phyloP scores from a whole-genome alignment of 2,797 vertebrate species.

The Peromyscus attwateri region DNA sequence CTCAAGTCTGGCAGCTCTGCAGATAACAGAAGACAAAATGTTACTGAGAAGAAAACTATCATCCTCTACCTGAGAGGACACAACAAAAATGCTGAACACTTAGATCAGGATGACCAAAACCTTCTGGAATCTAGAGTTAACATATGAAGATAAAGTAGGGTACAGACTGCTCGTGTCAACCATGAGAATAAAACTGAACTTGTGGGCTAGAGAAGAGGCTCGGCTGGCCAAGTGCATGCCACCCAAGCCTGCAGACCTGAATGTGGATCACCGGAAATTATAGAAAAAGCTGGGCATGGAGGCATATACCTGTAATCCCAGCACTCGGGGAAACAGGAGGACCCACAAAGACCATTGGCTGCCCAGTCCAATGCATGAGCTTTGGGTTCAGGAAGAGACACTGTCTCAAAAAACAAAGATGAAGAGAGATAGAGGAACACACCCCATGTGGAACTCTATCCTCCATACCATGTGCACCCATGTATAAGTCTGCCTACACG shows the following conservation, averaged over 20 bases:
- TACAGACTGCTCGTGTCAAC: background rate
- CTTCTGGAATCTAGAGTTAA: background rate
- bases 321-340: background rate
- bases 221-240: background rate
- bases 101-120: background rate
- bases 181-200: background rate
- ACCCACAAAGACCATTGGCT: background rate
- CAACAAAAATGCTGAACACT: background rate
- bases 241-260: background rate
- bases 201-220: background rate
- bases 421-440: background rate
- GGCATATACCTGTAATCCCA: background rate
- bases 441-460: too few relatives aligned
- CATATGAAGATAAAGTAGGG: slow-evolving; percentile 25
- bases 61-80: background rate
- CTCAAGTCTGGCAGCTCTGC: slow-evolving; percentile 37
- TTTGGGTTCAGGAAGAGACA: background rate
- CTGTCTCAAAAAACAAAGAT: background rate
- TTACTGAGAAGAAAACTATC: slow-evolving; percentile 31
- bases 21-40: slow-evolving; percentile 58
- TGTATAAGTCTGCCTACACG: too few relatives aligned
- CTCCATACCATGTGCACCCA: too few relatives aligned
- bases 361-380: background rate
- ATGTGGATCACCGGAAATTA: background rate
- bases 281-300: background rate